Conservation (phyloP, 2,113 vertebrate genomes). For the Montifringilla adamsi region DNA sequence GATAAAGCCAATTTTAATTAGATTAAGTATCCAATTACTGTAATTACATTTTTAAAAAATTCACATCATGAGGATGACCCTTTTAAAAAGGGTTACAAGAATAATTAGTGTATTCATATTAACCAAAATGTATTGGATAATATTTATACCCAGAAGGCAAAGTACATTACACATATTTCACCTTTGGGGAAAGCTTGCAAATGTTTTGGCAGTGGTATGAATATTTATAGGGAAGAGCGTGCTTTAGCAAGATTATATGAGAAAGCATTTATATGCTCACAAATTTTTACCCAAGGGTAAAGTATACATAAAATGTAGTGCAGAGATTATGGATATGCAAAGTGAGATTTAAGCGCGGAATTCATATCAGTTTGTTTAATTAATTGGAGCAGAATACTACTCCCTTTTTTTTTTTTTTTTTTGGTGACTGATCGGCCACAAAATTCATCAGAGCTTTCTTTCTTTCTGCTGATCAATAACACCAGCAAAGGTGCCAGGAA, state of each 20-base stretch:
- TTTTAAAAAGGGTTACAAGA: constrained; percentile 82
- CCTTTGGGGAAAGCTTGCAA: constrained; percentile 81
- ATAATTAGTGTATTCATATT: constrained; percentile 87
- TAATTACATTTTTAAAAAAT: constrained; percentile 83
- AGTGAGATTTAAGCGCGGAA: constrained; percentile 63
- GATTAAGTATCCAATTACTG: constrained; percentile 88
- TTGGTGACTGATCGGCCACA: neutral
- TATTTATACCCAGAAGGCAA: constrained; percentile 84
- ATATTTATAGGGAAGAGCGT: constrained; percentile 81
- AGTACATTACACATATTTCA: constrained; percentile 82
- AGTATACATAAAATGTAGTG: constrained; percentile 77
- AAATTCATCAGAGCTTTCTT: constrained; percentile 11
- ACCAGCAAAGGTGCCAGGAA: neutral
- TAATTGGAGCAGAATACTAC: constrained; percentile 71
- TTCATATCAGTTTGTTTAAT: constrained; percentile 80
- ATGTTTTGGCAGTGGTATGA: constrained; percentile 81
- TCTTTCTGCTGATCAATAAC: neutral
- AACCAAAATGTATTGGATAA: constrained; percentile 84
- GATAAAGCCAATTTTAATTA: constrained; percentile 87
- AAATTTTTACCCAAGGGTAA: constrained; percentile 82
- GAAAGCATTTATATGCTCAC: constrained; percentile 78
- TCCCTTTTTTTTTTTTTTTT: neutral
- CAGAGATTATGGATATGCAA: constrained; percentile 81
- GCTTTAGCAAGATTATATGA: constrained; percentile 83
- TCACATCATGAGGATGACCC: constrained; percentile 84